phyloP scores from a whole-genome alignment of 2,113 vertebrate genomes.

The Rhinopithecus roxellana region DNA sequence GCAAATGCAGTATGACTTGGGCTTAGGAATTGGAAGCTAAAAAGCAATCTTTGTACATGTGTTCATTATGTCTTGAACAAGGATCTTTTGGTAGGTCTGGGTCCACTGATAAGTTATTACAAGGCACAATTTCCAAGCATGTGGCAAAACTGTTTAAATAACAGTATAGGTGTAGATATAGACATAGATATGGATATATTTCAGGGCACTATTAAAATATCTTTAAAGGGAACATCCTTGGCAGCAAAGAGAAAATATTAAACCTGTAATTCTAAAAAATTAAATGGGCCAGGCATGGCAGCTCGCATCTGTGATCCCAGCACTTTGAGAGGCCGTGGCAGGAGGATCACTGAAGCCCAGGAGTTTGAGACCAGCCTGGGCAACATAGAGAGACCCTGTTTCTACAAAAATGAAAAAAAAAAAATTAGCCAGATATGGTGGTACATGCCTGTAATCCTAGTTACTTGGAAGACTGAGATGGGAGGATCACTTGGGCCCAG shows the following conservation, averaged over 20 bases:
- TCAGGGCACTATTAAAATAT: neutral
- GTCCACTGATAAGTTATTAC: constrained; percentile 25
- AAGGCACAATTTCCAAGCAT: neutral
- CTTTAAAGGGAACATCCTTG: neutral
- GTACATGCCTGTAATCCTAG: no score
- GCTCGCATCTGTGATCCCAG: no score
- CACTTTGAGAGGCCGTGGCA: no score
- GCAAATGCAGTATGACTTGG: constrained; percentile 67
- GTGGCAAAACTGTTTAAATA: constrained; percentile 10
- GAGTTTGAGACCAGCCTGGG: no score
- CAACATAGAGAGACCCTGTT: no score
- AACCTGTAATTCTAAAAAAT: neutral
- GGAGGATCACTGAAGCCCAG: no score
- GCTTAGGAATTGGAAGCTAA: constrained; percentile 69
- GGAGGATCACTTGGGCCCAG: no score
- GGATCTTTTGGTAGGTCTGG: constrained; percentile 12
- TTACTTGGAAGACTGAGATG: no score
- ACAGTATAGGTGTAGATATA: neutral
- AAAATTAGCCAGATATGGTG: no score
- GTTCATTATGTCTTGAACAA: constrained; percentile 19
- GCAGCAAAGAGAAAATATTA: constrained; percentile 5
- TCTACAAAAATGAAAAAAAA: no score
- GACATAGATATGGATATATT: neutral
- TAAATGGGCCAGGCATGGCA: neutral
- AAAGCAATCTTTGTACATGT: neutral